These are phyloP conservation scores for Heliconius charithonia DNA, from an alignment of 2,888 invertebrate genomes.

Conservation along the genomic window DNA sequence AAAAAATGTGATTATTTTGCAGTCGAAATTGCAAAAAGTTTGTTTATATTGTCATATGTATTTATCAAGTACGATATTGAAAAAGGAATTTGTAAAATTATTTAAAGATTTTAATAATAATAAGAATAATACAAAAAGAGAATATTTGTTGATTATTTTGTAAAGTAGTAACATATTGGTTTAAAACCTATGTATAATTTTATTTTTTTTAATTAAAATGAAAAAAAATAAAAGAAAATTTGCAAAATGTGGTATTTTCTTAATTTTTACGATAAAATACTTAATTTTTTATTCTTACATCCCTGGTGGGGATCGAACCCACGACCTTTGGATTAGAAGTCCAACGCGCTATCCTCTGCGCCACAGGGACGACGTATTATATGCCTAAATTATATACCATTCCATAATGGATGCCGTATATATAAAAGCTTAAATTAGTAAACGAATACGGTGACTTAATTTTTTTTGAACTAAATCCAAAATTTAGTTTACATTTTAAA, in stretches of 20 bases:
- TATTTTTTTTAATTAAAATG: neutral
- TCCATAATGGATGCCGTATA: too few species aligned
- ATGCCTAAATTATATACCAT: neutral
- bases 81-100: too few species aligned
- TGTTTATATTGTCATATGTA: neutral
- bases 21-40: neutral
- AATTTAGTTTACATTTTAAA: too few species aligned
- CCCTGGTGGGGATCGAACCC: slow-evolving; percentile 24
- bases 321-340: slow-evolving; percentile 24
- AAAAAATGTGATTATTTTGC: neutral
- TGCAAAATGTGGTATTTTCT: neutral
- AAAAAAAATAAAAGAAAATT: neutral
- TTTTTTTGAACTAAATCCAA: too few species aligned
- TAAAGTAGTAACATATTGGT: too few species aligned
- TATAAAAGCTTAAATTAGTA: neutral
- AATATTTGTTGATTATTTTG: too few species aligned
- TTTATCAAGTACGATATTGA: too few species aligned
- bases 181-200: too few species aligned
- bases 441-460: too few species aligned
- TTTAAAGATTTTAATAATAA: too few species aligned
- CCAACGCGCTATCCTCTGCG: slow-evolving; percentile 25
- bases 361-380: slow-evolving; percentile 24
- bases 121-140: too few species aligned
- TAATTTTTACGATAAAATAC: neutral
- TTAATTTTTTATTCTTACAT: neutral